Evolutionary conservation across 37 sponge, comb jelly and placozoan species (phyloP).

Genomic region (Corticium candelabrum): DNA sequence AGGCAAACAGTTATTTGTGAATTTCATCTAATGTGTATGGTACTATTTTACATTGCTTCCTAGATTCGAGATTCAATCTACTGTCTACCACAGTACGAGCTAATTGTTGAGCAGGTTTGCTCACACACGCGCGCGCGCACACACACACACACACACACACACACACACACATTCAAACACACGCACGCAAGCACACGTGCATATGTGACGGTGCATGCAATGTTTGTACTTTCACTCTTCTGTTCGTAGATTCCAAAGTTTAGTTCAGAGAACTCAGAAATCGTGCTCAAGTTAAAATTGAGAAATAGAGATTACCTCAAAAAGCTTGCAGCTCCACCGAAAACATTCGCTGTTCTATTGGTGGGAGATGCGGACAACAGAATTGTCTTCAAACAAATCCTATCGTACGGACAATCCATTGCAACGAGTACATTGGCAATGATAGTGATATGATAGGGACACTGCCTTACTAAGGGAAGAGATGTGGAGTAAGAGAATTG

Average conservation of each 20-base stretch:
- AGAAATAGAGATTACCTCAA: neutral
- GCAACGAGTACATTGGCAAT: no score
- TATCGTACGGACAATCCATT: no score
- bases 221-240: neutral
- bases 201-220: no score
- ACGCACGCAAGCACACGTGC: no score
- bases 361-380: slow-evolving; percentile 56
- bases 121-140: no score
- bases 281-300: neutral
- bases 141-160: no score
- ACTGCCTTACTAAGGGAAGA: no score
- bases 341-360: slow-evolving; percentile 25
- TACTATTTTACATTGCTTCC: neutral
- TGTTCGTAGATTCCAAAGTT: neutral
- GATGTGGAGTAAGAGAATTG: no score
- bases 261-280: neutral
- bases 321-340: neutral
- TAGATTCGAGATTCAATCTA: slow-evolving; percentile 64
- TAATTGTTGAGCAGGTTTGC: slow-evolving; percentile 45
- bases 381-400: slow-evolving; percentile 50
- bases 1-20: slow-evolving; percentile 16
- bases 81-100: slow-evolving; percentile 47
- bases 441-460: no score
- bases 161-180: no score
- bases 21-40: neutral